phyloP scores from a whole-genome alignment of 2,888 invertebrate genomes.

The Ellobium chinense region DNA sequence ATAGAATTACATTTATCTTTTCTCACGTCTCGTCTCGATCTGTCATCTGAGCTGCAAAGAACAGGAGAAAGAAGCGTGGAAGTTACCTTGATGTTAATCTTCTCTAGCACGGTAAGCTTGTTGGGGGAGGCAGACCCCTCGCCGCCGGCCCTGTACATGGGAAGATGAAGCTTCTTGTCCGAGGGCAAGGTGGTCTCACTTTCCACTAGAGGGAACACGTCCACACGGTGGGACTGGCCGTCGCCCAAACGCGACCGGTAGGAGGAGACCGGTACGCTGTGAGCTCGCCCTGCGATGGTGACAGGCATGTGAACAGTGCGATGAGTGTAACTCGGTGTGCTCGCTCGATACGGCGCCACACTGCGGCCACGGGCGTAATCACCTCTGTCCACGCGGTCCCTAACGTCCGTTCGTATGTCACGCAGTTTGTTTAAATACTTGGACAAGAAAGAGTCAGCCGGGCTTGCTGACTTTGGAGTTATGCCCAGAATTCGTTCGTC shows the following conservation, averaged over 20 bases:
- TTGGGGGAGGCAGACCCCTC: conserved; percentile 40
- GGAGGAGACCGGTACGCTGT: conserved; percentile 52
- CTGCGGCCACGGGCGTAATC: conserved; percentile 34
- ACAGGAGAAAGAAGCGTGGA: not conserved
- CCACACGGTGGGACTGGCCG: conserved; percentile 52
- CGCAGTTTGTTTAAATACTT: conserved; percentile 52
- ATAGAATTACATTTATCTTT: not conserved
- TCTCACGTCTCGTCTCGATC: not conserved
- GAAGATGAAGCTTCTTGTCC: conserved; percentile 38
- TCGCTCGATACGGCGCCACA: conserved; percentile 18
- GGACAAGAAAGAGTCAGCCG: conserved; percentile 50
- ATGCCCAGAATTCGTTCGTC: conserved; percentile 47
- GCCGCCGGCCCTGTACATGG: conserved; percentile 41
- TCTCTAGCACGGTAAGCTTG: conserved; percentile 66
- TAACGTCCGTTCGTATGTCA: conserved; percentile 46
- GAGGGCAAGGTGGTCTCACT: conserved; percentile 48
- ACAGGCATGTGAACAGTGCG: conserved; percentile 41
- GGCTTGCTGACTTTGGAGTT: conserved; percentile 28
- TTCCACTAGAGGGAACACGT: conserved; percentile 53
- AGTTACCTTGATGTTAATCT: conserved; percentile 72
- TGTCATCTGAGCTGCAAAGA: conserved; percentile 4
- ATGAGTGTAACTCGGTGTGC: conserved; percentile 13
- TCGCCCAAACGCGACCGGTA: conserved; percentile 53
- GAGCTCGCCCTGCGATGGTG: conserved; percentile 39
- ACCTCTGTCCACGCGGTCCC: conserved; percentile 45